A percentile compares a stretch with the other conserved stretches of the same genome.
Evolutionary conservation across 2,113 vertebrate genomes (phyloP).

Genomic region (Pedetes capensis): DNA sequence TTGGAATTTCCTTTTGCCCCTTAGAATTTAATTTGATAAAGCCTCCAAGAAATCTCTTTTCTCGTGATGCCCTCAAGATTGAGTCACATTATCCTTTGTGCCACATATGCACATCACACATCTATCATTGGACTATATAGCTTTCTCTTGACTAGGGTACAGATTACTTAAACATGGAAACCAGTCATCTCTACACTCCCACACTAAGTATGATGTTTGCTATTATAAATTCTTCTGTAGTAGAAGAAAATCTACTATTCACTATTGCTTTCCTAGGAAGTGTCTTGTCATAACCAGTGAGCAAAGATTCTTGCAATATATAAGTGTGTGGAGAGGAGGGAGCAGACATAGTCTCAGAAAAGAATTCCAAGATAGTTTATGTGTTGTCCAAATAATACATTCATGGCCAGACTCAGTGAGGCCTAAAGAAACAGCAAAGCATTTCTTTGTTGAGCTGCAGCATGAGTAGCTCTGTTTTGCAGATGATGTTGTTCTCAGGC

Average conservation of each 20-base stretch:
- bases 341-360: background rate
- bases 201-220: background rate
- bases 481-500: slow-evolving; percentile 58
- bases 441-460: background rate
- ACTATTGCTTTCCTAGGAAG: background rate
- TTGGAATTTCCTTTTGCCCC: background rate
- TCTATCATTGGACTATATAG: background rate
- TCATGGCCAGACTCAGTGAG: background rate
- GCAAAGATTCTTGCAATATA: background rate
- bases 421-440: background rate
- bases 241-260: background rate
- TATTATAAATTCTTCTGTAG: background rate
- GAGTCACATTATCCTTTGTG: background rate
- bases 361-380: background rate
- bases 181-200: background rate
- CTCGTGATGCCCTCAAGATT: background rate
- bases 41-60: background rate
- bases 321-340: background rate
- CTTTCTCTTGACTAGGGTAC: background rate
- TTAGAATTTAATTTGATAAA: background rate
- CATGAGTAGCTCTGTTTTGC: slow-evolving; percentile 2
- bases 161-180: background rate
- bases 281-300: background rate
- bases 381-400: slow-evolving; percentile 32
- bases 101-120: background rate